Percentiles rank a stretch among this genome's conserved stretches.
Evolutionary conservation across 2,113 vertebrate genomes (phyloP).

Genomic region (Hippopotamus amphibius): DNA sequence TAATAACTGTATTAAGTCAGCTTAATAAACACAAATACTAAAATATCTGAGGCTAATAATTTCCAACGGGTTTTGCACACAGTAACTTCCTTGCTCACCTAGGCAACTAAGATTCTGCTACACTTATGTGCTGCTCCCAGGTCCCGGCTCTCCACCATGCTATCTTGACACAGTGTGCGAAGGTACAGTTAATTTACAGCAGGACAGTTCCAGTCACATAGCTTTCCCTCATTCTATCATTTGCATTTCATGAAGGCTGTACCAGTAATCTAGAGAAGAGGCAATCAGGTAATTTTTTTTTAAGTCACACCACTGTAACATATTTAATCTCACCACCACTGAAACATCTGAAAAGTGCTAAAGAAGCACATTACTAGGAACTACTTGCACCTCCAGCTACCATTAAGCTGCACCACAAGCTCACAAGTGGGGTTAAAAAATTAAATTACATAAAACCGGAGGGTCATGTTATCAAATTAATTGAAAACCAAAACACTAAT

Average conservation of each 20-base stretch:
- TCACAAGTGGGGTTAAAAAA: neutral
- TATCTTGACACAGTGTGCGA: neutral
- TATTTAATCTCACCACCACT: neutral
- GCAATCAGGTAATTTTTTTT: neutral
- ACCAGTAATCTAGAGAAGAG: neutral
- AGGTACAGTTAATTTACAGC: neutral
- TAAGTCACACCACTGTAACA: neutral
- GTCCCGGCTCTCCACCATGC: neutral
- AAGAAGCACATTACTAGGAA: neutral
- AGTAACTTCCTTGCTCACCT: neutral
- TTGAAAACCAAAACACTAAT: neutral
- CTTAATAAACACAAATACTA: conserved; percentile 3
- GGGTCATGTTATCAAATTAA: neutral
- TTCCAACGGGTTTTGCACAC: neutral
- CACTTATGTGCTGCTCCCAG: neutral
- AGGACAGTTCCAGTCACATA: neutral
- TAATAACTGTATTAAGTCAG: neutral
- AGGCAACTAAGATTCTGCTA: neutral
- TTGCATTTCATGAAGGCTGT: neutral
- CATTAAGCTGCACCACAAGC: neutral
- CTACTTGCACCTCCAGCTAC: neutral
- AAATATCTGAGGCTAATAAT: neutral
- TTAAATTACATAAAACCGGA: neutral
- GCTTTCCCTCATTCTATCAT: neutral
- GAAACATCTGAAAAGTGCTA: conserved; percentile 15